These are phyloP conservation scores for Vesta saturnalis DNA, from an alignment of 2,888 invertebrate genomes.

Conservation along the genomic window DNA sequence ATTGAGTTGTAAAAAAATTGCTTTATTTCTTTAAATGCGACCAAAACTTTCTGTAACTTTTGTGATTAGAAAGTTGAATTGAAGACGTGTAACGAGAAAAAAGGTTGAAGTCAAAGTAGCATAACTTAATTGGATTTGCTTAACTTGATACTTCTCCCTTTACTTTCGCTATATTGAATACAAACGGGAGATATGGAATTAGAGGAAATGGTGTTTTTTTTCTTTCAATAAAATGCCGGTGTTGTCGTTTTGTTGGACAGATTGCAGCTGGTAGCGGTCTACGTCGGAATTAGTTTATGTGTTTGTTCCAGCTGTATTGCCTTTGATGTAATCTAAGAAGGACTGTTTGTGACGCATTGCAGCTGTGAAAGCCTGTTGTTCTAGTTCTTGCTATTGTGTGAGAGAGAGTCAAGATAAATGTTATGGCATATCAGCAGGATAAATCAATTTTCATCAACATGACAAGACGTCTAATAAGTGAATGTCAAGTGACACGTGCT, in stretches of 20 bases:
- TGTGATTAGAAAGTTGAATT: constrained; percentile 21
- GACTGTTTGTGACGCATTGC: constrained; percentile 50
- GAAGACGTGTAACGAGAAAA: constrained; percentile 16
- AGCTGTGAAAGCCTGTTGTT: constrained; percentile 48
- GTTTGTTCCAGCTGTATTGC: constrained; percentile 47
- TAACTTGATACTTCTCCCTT: constrained; percentile 35
- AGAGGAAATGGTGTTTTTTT: constrained; percentile 26
- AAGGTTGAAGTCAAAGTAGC: constrained; percentile 22
- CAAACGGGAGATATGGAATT: constrained; percentile 33
- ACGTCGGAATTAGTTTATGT: constrained; percentile 41
- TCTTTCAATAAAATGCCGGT: constrained; percentile 7
- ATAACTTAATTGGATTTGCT: constrained; percentile 42
- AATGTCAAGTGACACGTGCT: constrained; percentile 48
- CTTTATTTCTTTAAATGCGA: constrained; percentile 22
- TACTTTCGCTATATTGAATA: constrained; percentile 34
- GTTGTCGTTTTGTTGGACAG: constrained; percentile 30
- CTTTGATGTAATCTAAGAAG: constrained; percentile 47
- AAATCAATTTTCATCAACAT: constrained; percentile 53
- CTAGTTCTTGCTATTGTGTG: constrained; percentile 46
- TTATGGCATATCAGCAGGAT: constrained; percentile 49
- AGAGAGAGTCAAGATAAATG: constrained; percentile 47
- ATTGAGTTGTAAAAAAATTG: constrained; percentile 28
- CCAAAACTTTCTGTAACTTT: constrained; percentile 16
- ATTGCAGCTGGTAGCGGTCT: constrained; percentile 36
- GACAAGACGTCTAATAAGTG: constrained; percentile 51